Evolutionary conservation across 1,140 invertebrate genomes (phyloP), one percentile per base, ranked within the genome.

Genomic region (Drosophila miranda): DNA sequence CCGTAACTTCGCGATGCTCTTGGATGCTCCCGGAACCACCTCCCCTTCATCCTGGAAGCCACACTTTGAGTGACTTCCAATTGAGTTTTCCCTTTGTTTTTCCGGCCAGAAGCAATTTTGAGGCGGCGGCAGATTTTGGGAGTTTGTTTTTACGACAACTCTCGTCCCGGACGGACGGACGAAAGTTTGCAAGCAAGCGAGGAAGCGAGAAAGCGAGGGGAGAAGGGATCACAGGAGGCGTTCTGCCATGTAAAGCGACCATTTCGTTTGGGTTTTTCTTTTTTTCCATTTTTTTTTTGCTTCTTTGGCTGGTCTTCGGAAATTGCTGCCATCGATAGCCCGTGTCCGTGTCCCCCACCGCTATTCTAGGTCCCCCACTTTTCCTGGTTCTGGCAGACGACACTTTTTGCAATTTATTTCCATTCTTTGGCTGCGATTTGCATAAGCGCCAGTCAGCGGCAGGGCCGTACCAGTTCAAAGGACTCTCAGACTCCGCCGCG

Each of bases 341-440:
- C 50, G 14, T 28, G 43, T 44, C 54, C 28, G 13, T 61, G 44
- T 45, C 59, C 44, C 21, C 46, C 56, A 3, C 53, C 63, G 42
- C 19, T 19, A 46, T 48, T 21, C 63, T 1, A 19, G 51, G 23
- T 23, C 23, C 23, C 4, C 23, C 23, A 19, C 19, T 26, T 26
- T 26, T 46, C 48, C 34, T 49, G 43, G 54, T 59, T 46, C 30
- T 69, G 57, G 63, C 70, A 84, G 76, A 86, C 72, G 76, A 84
- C 80, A 84, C 76, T 84, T 84, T 84, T 84, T 62, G 76, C 80
- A 84, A 84, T 84, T 84, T 86, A 77, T 81, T 81, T 77, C 81
- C 72, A 86, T 74, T 68, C 42, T 51, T 74, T 75, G 71, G 63
- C 66, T 50, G 46, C 73, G 77, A 84, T 84, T 84, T 84, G 81